Base-by-base conservation (phyloP, 2,797 vertebrate species). In the Melanotaenia pygmaea region DNA sequence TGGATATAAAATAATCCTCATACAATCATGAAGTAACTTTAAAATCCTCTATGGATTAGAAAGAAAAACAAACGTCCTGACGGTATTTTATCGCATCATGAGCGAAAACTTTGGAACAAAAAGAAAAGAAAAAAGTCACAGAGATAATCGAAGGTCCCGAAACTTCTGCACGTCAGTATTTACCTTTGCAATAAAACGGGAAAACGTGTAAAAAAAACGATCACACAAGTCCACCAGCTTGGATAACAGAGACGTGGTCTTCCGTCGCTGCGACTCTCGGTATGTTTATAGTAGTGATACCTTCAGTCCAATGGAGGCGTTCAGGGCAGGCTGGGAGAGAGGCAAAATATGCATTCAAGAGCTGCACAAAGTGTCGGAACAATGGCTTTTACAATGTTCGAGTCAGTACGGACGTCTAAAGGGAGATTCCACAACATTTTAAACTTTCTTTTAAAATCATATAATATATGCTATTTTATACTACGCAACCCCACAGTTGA, bases 211-310 rank as follows among this genome's bases (percentile, higher is more conserved):
- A 64, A 60, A 59, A 26, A 60, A 59, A 26, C 1, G 37, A 26
- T 18, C 34, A 6, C 0, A 20, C 67, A 78, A 66, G 11, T 69
- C 72, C 1, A 60, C 43, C 63, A 58, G 62, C 53, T 81, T 76
- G 69, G 45, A 18, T 53, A 47, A 68, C 24, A 63, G 61, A 56
- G 77, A 82, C 70, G 72, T 72, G 70, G 62, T 76, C 71, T 66
- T 57, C 24, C 84, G 57, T 79, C 54, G 40, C 70, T 71, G 76
- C 67, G 80, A 68, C 78, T 81, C 76, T 51, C 13, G 35, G 45
- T 83, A 37, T 91, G 86, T 90, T 91, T 86, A 83, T 89, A 86
- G 76, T 86, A 79, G 82, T 70, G 79, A 77, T 83, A 83, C 78
- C 76, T 80, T 51, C 53, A 14, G 70, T 84, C 86, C 89, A 89